Evolutionary conservation across 1,140 invertebrate species (phyloP).

Genomic region (Planococcus citri): DNA sequence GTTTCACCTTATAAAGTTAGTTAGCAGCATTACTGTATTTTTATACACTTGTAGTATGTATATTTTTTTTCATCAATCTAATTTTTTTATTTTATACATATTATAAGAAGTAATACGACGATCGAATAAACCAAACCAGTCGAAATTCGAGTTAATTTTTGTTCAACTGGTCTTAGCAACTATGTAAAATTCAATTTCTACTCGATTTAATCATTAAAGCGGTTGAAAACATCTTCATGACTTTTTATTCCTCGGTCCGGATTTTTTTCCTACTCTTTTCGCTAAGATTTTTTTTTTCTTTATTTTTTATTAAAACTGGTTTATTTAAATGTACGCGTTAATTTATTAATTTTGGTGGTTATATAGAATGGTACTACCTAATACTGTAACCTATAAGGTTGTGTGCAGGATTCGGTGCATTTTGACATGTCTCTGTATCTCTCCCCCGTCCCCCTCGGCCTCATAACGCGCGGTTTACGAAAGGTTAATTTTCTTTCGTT

Average conservation of each 20-base stretch:
- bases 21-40: too few species aligned
- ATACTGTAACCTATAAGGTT: too few species aligned
- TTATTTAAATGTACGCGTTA: slow-evolving; percentile 8
- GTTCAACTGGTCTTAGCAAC: neutral
- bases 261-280: too few species aligned
- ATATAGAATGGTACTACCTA: too few species aligned
- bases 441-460: too few species aligned
- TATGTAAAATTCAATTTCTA: neutral
- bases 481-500: neutral
- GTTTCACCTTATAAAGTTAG: too few species aligned
- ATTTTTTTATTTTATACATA: neutral
- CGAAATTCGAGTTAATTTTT: neutral
- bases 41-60: too few species aligned
- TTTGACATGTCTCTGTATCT: too few species aligned
- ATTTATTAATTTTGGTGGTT: neutral
- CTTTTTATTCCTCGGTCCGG: neutral
- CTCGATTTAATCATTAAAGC: neutral
- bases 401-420: neutral
- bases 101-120: too few species aligned
- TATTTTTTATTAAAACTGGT: neutral
- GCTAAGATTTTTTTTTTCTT: neutral
- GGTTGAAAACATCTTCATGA: neutral
- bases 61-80: neutral
- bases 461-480: too few species aligned
- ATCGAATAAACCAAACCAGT: neutral